Evolutionary conservation across 2,113 vertebrate species (phyloP), one percentile per base, ranked within the genome.

Genomic region (Dipodomys spectabilis): DNA sequence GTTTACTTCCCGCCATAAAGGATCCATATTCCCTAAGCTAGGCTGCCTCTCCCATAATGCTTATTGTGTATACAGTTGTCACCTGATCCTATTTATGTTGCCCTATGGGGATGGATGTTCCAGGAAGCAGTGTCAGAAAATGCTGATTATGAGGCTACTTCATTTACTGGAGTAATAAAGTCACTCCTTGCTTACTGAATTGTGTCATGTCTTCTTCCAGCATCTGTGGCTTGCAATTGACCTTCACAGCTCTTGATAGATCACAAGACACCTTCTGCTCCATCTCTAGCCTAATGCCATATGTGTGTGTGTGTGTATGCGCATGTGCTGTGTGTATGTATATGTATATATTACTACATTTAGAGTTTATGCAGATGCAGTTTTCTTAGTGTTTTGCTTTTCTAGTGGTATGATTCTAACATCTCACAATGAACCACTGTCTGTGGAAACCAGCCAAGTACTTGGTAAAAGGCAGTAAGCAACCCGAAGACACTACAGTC

Each of bases 321-420:
- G 39, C 39, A 39, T 39, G 39, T 39, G 39, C 39, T 39, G 39
- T 57, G 15, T 57, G 15, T 57, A 18, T 57, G 53, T 57, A 15
- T 57, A 57, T 13, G 15, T 16, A 57, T 57, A 57, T 16, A 57
- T 57, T 57, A 85, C n/a, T 28, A 94, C 57, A 78, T 85, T 81
- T 60, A 44, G 13, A 82, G 60, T 57, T 13, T 13, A 57, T 57
- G 15, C 30, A 25, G 27, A 10, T 30, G 2, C 28, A 57, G 71
- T 82, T 93, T 91, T 82, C 80, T 79, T 68, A 53, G 32, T 81
- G 27, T 77, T 64, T 5, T 49, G 27, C 57, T 64, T 80, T 72
- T 78, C 60, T 39, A 64, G 57, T 78, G 95, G 35, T n/a, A 78
- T 82, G 44, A 72, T 73, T 78, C 80, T 82, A 32, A 64, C 32